Conservation (phyloP, 2,888 invertebrate genomes). For the Bibio marci region DNA sequence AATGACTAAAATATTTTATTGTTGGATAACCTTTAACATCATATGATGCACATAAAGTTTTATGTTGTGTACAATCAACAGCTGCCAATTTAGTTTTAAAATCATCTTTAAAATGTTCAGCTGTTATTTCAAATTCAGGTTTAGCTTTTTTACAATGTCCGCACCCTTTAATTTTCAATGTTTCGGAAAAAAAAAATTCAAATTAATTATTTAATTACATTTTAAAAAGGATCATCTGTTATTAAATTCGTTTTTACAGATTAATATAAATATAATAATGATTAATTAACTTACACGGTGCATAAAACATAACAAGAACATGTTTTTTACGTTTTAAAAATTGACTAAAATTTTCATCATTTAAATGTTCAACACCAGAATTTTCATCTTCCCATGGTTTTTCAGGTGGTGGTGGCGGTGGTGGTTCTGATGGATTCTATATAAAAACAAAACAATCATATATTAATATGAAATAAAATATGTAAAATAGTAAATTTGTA, state of each 20-base stretch:
- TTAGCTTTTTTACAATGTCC: conserved; percentile 80
- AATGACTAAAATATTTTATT: conserved; percentile 68
- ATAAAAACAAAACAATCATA: conserved; percentile 4
- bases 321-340: conserved; percentile 73
- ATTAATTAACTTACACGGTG: conserved; percentile 58
- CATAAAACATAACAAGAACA: conserved; percentile 79
- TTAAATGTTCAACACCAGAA: conserved; percentile 59
- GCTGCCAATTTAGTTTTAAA: conserved; percentile 63
- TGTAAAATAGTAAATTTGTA: neutral
- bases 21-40: conserved; percentile 74
- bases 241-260: neutral
- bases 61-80: conserved; percentile 58
- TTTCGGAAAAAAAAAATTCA: conserved; percentile 10
- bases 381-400: conserved; percentile 62
- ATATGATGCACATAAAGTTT: conserved; percentile 45
- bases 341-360: conserved; percentile 50
- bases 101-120: conserved; percentile 56
- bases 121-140: conserved; percentile 62
- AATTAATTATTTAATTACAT: neutral
- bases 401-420: conserved; percentile 68
- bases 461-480: neutral
- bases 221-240: neutral
- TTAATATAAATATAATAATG: neutral
- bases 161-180: too few species aligned
- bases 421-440: conserved; percentile 61